Evolutionary conservation across 1,140 invertebrate genomes (phyloP), one percentile per base, ranked within the genome.

Genomic region (Diuraphis noxia): DNA sequence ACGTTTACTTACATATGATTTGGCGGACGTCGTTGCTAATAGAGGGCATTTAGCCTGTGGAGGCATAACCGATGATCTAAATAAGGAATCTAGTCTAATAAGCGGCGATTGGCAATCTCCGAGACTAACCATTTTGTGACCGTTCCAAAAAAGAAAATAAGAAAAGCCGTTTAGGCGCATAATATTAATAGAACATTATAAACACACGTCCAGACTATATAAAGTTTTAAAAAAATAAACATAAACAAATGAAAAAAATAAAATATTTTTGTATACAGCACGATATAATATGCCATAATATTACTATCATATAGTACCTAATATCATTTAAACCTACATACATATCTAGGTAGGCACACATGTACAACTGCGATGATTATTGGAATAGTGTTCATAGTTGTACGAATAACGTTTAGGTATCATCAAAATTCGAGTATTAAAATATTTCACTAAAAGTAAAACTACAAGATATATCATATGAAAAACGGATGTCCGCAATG

Each of bases 141-240:
- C 41, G 89, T 82, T 91, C 89, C 89, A 91, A 91, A 91, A n/a
- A 91, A 63, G 52, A n/a, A 49, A 86, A 87, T 30, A 34, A 56
- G 25, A 88, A 63, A 49, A 81, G 56, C 43, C 36, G 6, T 52
- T 82, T 91, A 91, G 77, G 77, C 77, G 5, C 41, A 88, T 40
- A 38, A 63, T 88, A 91, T 91, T 91, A 91, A 91, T 91, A 91
- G 89, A 91, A 91, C 34, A 13, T 82, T 82, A 46, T 46, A 90
- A 91, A 82, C 43, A 52, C 36, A 5, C 40, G 36, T 40, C 30
- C 36, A 17, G 56, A 52, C 87, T n/a, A 30, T 49, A 88, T 41
- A 72, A 41, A 63, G 10, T 72, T 19, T 5, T 36, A 21, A 21
- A 36, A 36, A 13, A 52, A 52, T 17, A 52, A 49, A 36, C 43